Evolutionary conservation across 2,888 invertebrate genomes (phyloP).

Genomic region (Drosophila gaucha): DNA sequence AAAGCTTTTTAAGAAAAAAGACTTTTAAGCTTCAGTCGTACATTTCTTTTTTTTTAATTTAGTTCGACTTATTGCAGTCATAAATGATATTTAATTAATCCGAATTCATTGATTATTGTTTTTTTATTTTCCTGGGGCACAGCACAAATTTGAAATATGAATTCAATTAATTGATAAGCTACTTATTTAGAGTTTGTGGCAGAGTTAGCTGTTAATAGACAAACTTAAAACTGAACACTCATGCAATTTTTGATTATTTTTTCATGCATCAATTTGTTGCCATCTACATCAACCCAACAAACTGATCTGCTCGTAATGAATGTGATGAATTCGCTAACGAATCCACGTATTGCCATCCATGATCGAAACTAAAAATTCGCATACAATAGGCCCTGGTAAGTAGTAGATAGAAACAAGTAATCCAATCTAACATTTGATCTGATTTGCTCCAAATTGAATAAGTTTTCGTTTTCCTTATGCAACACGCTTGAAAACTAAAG

Average conservation of each 20-base stretch:
- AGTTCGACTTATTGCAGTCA: no score
- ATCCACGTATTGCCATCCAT: conserved; percentile 62
- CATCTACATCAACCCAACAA: conserved; percentile 20
- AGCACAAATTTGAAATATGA: no score
- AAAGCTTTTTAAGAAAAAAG: no score
- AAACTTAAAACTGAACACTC: conserved; percentile 23
- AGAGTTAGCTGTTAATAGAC: background rate
- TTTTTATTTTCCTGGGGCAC: no score
- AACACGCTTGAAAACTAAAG: conserved; percentile 27
- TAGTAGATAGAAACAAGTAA: conserved; percentile 29
- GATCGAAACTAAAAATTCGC: conserved; percentile 32
- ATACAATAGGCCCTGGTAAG: conserved; percentile 80
- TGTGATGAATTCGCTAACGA: conserved; percentile 33
- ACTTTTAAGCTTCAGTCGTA: no score
- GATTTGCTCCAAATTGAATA: conserved; percentile 14
- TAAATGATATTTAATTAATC: no score
- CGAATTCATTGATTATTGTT: no score
- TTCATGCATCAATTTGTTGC: conserved; percentile 53
- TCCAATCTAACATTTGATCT: conserved; percentile 10
- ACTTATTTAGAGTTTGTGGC: no score
- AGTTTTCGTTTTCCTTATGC: conserved; percentile 11
- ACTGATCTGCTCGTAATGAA: conserved; percentile 25
- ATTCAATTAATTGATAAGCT: no score
- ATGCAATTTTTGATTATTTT: conserved; percentile 33
- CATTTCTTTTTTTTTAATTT: no score